These are phyloP conservation scores for Perca schrenkii DNA, from an alignment of 2,113 vertebrate genomes.

Conservation along the genomic window DNA sequence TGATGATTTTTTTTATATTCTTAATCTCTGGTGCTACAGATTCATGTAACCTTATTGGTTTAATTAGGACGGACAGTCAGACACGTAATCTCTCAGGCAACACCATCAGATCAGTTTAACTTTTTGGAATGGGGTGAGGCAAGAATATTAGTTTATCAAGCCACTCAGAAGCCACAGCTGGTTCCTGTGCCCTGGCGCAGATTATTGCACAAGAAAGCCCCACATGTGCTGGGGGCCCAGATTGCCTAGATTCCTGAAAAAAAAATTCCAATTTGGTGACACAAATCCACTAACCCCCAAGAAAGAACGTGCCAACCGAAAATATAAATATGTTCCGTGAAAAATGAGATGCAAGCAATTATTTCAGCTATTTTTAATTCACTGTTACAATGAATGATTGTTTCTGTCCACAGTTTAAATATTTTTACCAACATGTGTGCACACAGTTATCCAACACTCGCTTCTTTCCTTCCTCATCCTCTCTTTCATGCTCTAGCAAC, in stretches of 20 bases:
- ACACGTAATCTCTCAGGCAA: too few relatives aligned
- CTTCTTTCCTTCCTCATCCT: slow-evolving; percentile 37
- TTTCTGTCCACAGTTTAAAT: slow-evolving; percentile 11
- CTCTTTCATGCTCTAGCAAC: slow-evolving; percentile 70
- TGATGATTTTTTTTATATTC: too few relatives aligned
- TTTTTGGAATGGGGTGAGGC: too few relatives aligned
- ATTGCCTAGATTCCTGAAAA: not conserved
- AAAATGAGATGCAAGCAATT: not conserved
- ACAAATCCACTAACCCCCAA: not conserved
- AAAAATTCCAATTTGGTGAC: not conserved
- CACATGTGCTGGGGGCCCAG: not conserved
- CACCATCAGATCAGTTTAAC: too few relatives aligned
- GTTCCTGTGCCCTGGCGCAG: not conserved
- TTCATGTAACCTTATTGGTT: too few relatives aligned
- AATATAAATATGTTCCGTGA: too few relatives aligned
- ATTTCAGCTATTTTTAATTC: slow-evolving; percentile 12
- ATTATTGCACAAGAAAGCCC: not conserved
- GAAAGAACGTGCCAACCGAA: not conserved
- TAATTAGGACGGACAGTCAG: too few relatives aligned
- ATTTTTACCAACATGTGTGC: not conserved
- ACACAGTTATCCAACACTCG: not conserved
- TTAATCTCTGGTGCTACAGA: too few relatives aligned
- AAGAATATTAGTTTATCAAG: not conserved
- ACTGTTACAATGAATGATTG: not conserved
- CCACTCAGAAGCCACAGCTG: not conserved